A percentile compares a stretch with the other conserved stretches of the same genome.
These are phyloP conservation scores for Trichoplusia ni DNA, from an alignment of 1,140 invertebrate genomes.

Conservation along the genomic window DNA sequence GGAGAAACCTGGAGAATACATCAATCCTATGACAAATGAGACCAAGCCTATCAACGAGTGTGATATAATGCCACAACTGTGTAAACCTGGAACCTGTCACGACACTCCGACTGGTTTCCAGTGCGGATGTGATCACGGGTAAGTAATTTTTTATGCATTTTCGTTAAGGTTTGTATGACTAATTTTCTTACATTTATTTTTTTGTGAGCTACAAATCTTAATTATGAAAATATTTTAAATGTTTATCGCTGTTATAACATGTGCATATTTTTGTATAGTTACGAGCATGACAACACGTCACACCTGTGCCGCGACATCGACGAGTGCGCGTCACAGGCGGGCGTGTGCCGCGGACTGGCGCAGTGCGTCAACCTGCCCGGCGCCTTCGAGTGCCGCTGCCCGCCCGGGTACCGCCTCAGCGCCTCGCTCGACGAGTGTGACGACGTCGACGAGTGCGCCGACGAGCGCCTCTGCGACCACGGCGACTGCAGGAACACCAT, in stretches of 20 bases:
- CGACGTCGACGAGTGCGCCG: conserved; percentile 89
- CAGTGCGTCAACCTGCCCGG: conserved; percentile 89
- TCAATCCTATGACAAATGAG: conserved; percentile 89
- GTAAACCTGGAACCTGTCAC: conserved; percentile 91
- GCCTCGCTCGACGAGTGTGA: conserved; percentile 84
- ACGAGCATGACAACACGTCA: conserved; percentile 88
- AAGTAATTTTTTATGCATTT: not conserved
- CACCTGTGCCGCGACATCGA: conserved; percentile 90
- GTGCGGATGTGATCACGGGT: conserved; percentile 86
- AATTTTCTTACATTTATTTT: too few relatives aligned
- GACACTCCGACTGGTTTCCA: conserved; percentile 93
- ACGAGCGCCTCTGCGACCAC: conserved; percentile 89
- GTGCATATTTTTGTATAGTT: conserved; percentile 79
- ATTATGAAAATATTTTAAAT: too few relatives aligned
- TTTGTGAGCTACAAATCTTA: not conserved
- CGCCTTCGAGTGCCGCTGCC: conserved; percentile 87
- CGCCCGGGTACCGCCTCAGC: conserved; percentile 89
- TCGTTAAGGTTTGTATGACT: not conserved
- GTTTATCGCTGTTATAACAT: too few relatives aligned
- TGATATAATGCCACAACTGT: conserved; percentile 90
- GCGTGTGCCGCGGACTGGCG: conserved; percentile 90
- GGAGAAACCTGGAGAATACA: conserved; percentile 85
- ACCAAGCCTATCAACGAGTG: conserved; percentile 92
- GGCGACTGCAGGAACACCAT: conserved; percentile 91
- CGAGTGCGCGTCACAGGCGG: conserved; percentile 83